phyloP scores from a whole-genome alignment of 1,140 invertebrate species.

The Megathymus violae region DNA sequence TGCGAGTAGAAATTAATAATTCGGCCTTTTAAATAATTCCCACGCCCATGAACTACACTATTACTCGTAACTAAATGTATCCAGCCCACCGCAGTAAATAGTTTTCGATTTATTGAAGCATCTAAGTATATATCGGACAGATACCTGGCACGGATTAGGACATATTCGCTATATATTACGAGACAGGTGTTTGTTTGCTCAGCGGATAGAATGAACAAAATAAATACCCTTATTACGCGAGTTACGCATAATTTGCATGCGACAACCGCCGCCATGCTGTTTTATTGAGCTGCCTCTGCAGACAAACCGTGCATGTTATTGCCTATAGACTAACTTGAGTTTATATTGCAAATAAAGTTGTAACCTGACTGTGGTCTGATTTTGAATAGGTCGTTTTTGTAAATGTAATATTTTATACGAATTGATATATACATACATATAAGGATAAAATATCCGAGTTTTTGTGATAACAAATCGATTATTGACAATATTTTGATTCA shows the following conservation, averaged over 20 bases:
- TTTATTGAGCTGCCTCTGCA: constrained; percentile 24
- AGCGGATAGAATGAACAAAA: constrained; percentile 13
- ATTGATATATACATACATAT: too few species aligned
- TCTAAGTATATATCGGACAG: background rate
- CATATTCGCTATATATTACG: constrained; percentile 11
- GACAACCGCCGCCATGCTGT: constrained; percentile 37
- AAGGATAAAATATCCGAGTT: too few species aligned
- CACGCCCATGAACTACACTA: too few species aligned
- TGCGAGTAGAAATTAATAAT: too few species aligned
- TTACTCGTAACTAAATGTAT: too few species aligned
- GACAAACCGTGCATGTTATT: constrained; percentile 12
- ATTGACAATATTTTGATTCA: too few species aligned
- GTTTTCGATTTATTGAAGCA: too few species aligned
- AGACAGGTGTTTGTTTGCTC: constrained; percentile 18
- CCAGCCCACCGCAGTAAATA: too few species aligned
- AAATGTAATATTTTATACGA: too few species aligned
- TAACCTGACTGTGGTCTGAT: background rate
- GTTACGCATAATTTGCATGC: constrained; percentile 38
- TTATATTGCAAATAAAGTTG: constrained; percentile 17
- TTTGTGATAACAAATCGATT: too few species aligned
- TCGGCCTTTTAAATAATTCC: too few species aligned
- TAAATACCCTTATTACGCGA: constrained; percentile 33
- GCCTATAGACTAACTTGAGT: constrained; percentile 7
- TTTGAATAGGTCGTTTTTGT: background rate
- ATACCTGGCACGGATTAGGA: constrained; percentile 13